Evolutionary conservation across 2,888 invertebrate genomes (phyloP).

Genomic region (Dastarcus helophoroides): DNA sequence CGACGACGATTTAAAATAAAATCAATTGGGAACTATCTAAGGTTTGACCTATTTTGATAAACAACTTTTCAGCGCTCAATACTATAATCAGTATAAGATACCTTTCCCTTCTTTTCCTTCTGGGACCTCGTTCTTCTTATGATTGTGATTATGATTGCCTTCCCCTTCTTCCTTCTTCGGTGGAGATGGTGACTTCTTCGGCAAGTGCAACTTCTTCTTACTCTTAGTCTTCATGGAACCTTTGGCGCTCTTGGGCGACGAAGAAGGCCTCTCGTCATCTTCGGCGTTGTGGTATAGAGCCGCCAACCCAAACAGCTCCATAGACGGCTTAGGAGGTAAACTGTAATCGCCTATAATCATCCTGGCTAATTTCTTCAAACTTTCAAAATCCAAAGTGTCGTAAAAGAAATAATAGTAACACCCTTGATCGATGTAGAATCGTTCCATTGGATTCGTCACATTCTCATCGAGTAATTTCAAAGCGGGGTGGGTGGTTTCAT

Average conservation of each 20-base stretch:
- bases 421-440: slow-evolving; percentile 47
- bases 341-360: slow-evolving; percentile 34
- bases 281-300: slow-evolving; percentile 17
- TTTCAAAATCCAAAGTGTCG: slow-evolving; percentile 42
- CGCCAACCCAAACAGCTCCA: slow-evolving; percentile 35
- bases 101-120: slow-evolving; percentile 15
- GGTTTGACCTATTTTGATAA: no score
- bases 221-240: slow-evolving; percentile 5
- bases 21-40: no score
- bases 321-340: slow-evolving; percentile 30
- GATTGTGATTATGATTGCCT: slow-evolving; percentile 1
- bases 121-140: slow-evolving; percentile 9
- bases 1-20: no score
- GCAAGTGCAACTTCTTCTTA: neutral
- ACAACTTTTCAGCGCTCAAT: no score
- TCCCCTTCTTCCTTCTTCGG: no score
- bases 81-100: no score
- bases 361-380: slow-evolving; percentile 39
- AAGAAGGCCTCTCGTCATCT: slow-evolving; percentile 5
- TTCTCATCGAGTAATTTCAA: slow-evolving; percentile 32
- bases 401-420: slow-evolving; percentile 50
- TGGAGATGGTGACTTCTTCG: no score
- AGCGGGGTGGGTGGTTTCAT: slow-evolving; percentile 29
- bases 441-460: slow-evolving; percentile 42
- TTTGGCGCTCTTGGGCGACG: slow-evolving; percentile 1